Conservation (phyloP, 2,888 invertebrate species). For the Eulithis testata region DNA sequence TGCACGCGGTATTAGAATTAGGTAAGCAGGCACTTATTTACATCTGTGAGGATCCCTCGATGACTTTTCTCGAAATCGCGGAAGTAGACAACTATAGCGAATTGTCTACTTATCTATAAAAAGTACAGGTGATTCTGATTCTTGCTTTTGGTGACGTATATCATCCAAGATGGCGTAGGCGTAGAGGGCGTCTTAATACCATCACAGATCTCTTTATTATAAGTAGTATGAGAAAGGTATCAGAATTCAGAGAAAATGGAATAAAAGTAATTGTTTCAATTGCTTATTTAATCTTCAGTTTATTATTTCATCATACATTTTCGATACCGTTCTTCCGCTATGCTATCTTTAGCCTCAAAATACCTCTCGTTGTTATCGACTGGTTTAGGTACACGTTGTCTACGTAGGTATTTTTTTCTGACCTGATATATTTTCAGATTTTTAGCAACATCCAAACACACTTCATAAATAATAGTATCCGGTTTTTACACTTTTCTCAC, state of each 20-base stretch:
- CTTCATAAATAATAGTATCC: neutral
- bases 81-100: neutral
- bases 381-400: neutral
- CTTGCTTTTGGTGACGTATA: no score
- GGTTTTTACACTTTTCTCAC: slow-evolving; percentile 5
- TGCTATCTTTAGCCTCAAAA: neutral
- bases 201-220: neutral
- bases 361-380: neutral
- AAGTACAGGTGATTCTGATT: no score
- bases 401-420: neutral
- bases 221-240: neutral
- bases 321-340: neutral
- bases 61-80: neutral
- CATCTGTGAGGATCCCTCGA: slow-evolving; percentile 1
- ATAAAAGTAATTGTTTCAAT: neutral
- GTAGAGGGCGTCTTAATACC: no score
- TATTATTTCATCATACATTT: neutral
- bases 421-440: neutral
- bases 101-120: no score
- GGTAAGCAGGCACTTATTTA: neutral
- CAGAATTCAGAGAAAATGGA: neutral
- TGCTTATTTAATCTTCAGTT: neutral
- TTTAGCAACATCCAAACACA: neutral
- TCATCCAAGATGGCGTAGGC: no score
- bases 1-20: no score